A percentile compares a stretch with the other conserved stretches of the same genome.
Conservation (phyloP, 2,797 vertebrate species). For the Aeoliscus strigatus region DNA sequence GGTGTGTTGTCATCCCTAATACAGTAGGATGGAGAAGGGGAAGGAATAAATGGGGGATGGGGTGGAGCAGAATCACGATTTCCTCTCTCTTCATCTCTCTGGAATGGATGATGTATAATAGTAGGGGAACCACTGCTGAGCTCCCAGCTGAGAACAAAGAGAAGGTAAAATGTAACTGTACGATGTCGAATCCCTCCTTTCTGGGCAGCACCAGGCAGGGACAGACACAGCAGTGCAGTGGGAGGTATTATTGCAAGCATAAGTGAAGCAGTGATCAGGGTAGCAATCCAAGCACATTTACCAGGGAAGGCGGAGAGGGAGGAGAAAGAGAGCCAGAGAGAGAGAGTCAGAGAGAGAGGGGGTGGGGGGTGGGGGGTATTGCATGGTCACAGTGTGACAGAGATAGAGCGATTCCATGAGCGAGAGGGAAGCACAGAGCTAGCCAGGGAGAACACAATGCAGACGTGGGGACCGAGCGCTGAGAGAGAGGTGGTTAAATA, state of each 20-base stretch:
- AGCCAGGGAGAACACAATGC: conserved; percentile 52
- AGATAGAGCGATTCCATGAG: conserved; percentile 55
- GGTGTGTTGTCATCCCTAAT: conserved; percentile 45
- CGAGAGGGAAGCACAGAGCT: conserved; percentile 44
- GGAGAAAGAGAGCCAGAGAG: conserved; percentile 41
- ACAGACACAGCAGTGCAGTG: conserved; percentile 48
- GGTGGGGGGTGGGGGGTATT: conserved; percentile 39
- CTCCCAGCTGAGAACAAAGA: conserved; percentile 45
- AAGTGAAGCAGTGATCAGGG: conserved; percentile 65
- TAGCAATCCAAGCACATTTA: conserved; percentile 72
- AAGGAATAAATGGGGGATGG: conserved; percentile 36
- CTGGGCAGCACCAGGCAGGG: conserved; percentile 52
- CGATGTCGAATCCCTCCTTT: conserved; percentile 34
- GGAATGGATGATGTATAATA: conserved; percentile 38
- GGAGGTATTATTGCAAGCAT: conserved; percentile 66
- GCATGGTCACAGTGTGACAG: conserved; percentile 69
- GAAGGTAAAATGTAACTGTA: conserved; percentile 25
- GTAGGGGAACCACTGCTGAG: conserved; percentile 36
- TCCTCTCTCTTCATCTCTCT: conserved; percentile 39
- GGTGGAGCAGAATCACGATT: conserved; percentile 36
- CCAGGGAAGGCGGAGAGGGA: conserved; percentile 40
- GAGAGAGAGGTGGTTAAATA: conserved; percentile 46
- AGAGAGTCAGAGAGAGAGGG: conserved; percentile 50
- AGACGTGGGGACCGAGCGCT: conserved; percentile 45
- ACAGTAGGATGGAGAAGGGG: conserved; percentile 38